These are phyloP conservation scores for Tor tambroides DNA, from an alignment of 2,113 vertebrate species.

Conservation along the genomic window DNA sequence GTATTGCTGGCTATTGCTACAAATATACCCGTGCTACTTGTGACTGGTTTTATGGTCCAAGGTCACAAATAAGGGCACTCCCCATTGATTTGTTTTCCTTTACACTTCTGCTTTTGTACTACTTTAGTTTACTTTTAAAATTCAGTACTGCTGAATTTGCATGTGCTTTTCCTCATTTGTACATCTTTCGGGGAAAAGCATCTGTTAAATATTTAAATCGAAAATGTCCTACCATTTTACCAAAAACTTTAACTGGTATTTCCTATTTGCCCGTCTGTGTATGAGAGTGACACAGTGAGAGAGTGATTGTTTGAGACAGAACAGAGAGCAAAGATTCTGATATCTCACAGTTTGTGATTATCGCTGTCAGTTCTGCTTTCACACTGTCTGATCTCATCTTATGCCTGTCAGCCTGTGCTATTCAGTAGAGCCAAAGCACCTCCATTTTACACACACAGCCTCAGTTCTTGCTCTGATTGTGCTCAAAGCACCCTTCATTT, in stretches of 20 bases:
- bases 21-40: too few relatives aligned
- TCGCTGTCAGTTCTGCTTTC: constrained; percentile 43
- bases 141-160: neutral
- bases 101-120: neutral
- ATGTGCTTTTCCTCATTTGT: neutral
- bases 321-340: neutral
- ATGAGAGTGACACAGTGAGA: neutral
- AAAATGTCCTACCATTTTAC: neutral
- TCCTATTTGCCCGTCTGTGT: neutral
- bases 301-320: constrained; percentile 6
- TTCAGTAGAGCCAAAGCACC: neutral
- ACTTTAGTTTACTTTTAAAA: neutral
- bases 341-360: constrained; percentile 15
- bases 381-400: constrained; percentile 27
- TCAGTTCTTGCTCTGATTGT: neutral
- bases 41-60: too few relatives aligned
- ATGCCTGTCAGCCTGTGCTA: neutral
- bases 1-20: too few relatives aligned
- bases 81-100: neutral
- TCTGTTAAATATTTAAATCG: neutral
- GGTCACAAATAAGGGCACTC: neutral
- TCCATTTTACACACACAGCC: neutral
- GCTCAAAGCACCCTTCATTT: constrained; percentile 11
- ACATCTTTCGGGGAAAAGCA: neutral
- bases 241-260: neutral